phyloP scores from a whole-genome alignment of 2,113 vertebrate genomes.

The Trematomus loennbergii region DNA sequence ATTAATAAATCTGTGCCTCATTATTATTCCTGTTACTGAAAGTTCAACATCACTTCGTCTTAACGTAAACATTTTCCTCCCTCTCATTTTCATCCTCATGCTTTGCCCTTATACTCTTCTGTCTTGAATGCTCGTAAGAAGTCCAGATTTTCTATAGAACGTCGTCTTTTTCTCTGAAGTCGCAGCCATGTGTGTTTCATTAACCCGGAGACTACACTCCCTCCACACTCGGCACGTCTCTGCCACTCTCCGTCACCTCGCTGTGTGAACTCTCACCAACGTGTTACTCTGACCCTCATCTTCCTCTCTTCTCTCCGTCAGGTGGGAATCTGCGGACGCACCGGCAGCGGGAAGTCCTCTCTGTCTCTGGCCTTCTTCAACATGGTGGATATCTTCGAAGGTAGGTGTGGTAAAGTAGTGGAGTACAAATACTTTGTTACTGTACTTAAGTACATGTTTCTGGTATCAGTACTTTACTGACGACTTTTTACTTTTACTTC shows the following conservation, averaged over 20 bases:
- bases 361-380: constrained; percentile 97
- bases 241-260: constrained; percentile 42
- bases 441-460: too few species aligned
- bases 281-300: constrained; percentile 21
- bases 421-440: too few species aligned
- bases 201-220: constrained; percentile 1
- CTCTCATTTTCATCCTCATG: too few species aligned
- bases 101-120: too few species aligned
- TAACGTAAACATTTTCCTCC: too few species aligned
- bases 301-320: constrained; percentile 65
- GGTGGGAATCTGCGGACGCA: constrained; percentile 98
- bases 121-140: too few species aligned
- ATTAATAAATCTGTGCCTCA: too few species aligned
- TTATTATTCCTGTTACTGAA: too few species aligned
- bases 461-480: too few species aligned
- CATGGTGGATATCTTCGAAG: constrained; percentile 99
- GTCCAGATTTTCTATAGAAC: not conserved
- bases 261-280: constrained; percentile 37
- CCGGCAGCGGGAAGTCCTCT: constrained; percentile 97
- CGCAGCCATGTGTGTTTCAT: constrained; percentile 3
- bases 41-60: too few species aligned
- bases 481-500: too few species aligned
- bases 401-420: constrained; percentile 78
- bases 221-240: constrained; percentile 6
- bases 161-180: constrained; percentile 35